Conservation (phyloP, 2,888 invertebrate genomes). For the Amiota mariae region DNA sequence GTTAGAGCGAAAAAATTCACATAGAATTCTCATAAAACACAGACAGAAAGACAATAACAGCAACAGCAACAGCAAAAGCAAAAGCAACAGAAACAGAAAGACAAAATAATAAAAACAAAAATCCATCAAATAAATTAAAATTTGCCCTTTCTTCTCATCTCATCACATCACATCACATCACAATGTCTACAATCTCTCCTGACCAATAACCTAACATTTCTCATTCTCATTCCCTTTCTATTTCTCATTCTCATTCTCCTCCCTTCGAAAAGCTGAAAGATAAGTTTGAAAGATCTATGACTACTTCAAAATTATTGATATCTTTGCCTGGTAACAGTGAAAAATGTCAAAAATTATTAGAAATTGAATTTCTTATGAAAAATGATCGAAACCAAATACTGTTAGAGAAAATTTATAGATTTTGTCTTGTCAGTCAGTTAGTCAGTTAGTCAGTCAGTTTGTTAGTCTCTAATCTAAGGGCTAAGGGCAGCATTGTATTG, state of each 20-base stretch:
- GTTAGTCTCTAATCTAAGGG: no score
- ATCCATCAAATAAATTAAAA: slow-evolving; percentile 5
- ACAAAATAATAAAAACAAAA: background rate
- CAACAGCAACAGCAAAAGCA: slow-evolving; percentile 26
- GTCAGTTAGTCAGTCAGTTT: slow-evolving; percentile 11
- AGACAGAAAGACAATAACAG: slow-evolving; percentile 30
- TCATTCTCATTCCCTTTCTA: background rate
- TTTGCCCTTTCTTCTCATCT: slow-evolving; percentile 26
- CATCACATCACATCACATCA: no score
- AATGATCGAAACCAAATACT: background rate
- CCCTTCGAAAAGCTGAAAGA: no score
- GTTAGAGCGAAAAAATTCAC: no score
- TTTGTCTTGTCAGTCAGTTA: background rate
- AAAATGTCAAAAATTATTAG: slow-evolving; percentile 6
- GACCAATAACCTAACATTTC: background rate
- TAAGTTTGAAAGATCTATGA: background rate
- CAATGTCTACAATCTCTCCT: background rate
- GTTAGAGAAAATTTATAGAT: background rate
- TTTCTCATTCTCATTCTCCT: background rate
- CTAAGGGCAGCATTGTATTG: no score
- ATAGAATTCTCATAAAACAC: background rate
- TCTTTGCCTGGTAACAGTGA: background rate
- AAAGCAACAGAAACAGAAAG: slow-evolving; percentile 27
- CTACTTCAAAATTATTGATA: background rate
- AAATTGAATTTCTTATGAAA: background rate